Percentiles rank a stretch among this genome's conserved stretches.
Evolutionary conservation across 1,140 invertebrate species (phyloP).

Genomic region (Diuraphis noxia): DNA sequence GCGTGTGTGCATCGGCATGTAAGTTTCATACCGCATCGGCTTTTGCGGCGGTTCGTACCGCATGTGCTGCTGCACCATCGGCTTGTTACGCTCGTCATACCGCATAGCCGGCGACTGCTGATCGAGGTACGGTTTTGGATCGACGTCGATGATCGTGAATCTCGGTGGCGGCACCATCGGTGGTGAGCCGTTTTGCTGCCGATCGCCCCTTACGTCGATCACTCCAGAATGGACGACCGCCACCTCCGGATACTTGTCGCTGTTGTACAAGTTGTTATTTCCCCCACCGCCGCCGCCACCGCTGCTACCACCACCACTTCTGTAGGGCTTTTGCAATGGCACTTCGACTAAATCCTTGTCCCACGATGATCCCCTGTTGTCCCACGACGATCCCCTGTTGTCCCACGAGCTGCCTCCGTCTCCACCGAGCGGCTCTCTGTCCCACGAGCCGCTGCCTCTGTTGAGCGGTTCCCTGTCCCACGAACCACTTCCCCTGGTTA

Average conservation of each 20-base stretch:
- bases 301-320: neutral
- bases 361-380: neutral
- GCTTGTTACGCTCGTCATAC: neutral
- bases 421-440: neutral
- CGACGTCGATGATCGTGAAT: slow-evolving; percentile 35
- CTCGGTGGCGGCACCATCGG: neutral
- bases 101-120: neutral
- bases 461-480: neutral
- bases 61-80: neutral
- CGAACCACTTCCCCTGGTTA: neutral
- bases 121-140: slow-evolving; percentile 20
- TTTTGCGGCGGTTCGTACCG: slow-evolving; percentile 10
- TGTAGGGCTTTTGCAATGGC: neutral
- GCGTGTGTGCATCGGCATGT: neutral
- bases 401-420: neutral
- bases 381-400: neutral
- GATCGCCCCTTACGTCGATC: slow-evolving; percentile 35
- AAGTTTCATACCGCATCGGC: neutral
- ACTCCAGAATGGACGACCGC: slow-evolving; percentile 29
- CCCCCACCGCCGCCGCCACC: neutral
- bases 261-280: neutral
- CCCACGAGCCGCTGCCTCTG: slow-evolving; percentile 1
- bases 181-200: neutral
- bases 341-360: slow-evolving; percentile 38
- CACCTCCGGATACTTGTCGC: slow-evolving; percentile 22